These are phyloP conservation scores for Macropis europaea DNA, from an alignment of 2,888 invertebrate species.

Conservation along the genomic window DNA sequence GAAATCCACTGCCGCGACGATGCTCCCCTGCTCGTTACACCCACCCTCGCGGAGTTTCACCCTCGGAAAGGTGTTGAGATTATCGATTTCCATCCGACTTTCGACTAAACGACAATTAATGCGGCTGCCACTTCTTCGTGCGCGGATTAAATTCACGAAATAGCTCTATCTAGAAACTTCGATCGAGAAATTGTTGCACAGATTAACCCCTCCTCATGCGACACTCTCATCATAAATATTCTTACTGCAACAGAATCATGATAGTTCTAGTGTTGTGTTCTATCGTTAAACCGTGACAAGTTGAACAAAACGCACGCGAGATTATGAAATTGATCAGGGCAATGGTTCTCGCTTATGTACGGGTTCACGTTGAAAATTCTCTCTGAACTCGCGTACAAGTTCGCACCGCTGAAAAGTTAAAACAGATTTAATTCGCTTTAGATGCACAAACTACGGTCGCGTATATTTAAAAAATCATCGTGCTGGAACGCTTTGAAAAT, in stretches of 20 bases:
- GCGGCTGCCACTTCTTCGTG: neutral
- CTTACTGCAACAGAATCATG: too few species aligned
- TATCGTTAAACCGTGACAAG: too few species aligned
- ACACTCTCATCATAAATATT: too few species aligned
- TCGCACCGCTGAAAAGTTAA: too few species aligned
- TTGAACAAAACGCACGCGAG: too few species aligned
- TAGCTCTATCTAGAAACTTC: neutral
- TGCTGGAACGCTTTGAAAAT: slow-evolving; percentile 13
- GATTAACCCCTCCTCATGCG: too few species aligned
- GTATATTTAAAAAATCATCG: slow-evolving; percentile 12
- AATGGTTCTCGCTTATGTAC: too few species aligned
- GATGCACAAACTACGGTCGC: neutral
- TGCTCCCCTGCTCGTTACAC: slow-evolving; percentile 46
- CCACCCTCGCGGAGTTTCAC: slow-evolving; percentile 26
- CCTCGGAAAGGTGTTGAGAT: slow-evolving; percentile 43
- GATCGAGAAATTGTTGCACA: too few species aligned
- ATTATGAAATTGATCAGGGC: too few species aligned
- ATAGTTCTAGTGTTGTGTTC: too few species aligned
- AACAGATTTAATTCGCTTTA: neutral
- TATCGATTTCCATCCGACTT: slow-evolving; percentile 41
- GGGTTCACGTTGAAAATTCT: too few species aligned
- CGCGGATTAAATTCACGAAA: neutral
- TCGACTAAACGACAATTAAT: slow-evolving; percentile 35
- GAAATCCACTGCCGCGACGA: slow-evolving; percentile 39
- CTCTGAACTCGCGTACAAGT: too few species aligned